Conservation (phyloP, 2,888 invertebrate species). For the Darwinula stevensoni region DNA sequence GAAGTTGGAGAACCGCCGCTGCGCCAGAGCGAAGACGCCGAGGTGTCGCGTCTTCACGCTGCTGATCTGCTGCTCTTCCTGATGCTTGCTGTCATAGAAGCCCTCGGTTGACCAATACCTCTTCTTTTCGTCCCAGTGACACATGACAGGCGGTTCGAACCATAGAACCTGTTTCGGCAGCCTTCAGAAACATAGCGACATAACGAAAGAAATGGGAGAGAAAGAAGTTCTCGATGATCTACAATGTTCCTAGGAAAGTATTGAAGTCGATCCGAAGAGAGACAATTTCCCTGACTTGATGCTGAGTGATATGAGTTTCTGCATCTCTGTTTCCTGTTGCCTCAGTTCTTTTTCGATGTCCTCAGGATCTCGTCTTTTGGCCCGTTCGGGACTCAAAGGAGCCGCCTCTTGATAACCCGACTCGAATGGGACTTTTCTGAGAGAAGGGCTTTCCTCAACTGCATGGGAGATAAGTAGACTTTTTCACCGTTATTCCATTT, state of each 20-base stretch:
- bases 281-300: not conserved
- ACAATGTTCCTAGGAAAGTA: too few relatives aligned
- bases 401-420: not conserved
- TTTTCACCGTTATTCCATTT: too few relatives aligned
- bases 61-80: constrained; percentile 33
- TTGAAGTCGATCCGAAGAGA: too few relatives aligned
- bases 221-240: too few relatives aligned
- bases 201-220: too few relatives aligned
- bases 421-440: not conserved
- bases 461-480: too few relatives aligned
- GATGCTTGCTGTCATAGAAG: constrained; percentile 46
- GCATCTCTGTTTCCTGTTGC: not conserved
- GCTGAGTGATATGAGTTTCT: not conserved
- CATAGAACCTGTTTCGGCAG: constrained; percentile 37
- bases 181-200: constrained; percentile 16
- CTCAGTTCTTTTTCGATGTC: not conserved
- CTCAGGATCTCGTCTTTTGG: not conserved
- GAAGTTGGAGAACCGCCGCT: constrained; percentile 39
- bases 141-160: constrained; percentile 42
- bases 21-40: constrained; percentile 38
- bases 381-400: not conserved
- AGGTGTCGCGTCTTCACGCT: constrained; percentile 36
- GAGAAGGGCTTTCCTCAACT: not conserved
- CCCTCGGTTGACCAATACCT: constrained; percentile 35
- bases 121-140: constrained; percentile 29